A percentile compares a stretch with the other conserved stretches of the same genome.
These are phyloP conservation scores for Brachionus plicatilis DNA, from an alignment of 1,140 invertebrate species.

Conservation along the genomic window DNA sequence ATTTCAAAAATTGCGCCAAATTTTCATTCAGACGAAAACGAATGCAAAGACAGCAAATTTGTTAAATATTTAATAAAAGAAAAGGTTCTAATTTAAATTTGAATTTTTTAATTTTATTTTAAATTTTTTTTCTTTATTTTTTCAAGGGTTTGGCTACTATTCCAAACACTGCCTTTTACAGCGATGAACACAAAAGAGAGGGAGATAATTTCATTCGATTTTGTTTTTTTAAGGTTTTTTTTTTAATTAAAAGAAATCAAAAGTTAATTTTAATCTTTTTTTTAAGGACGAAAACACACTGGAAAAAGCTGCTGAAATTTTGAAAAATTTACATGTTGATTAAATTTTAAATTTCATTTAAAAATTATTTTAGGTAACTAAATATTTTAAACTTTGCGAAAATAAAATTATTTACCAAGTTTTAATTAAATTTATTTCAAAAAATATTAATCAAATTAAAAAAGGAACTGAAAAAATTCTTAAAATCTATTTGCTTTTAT, in stretches of 20 bases:
- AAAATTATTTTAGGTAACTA: background rate
- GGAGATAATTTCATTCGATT: constrained; percentile 79
- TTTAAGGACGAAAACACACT: constrained; percentile 42
- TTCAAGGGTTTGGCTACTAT: constrained; percentile 85
- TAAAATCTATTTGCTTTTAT: too few species aligned
- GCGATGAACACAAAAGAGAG: constrained; percentile 69
- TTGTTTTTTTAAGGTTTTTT: constrained; percentile 78
- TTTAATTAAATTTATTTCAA: too few species aligned
- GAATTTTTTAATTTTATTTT: constrained; percentile 66
- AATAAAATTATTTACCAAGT: background rate
- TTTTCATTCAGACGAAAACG: background rate
- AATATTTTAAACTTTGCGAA: background rate
- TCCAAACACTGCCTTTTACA: constrained; percentile 88
- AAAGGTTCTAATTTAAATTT: constrained; percentile 42
- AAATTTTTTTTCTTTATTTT: constrained; percentile 70
- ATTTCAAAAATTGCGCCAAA: constrained; percentile 60
- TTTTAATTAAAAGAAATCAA: background rate
- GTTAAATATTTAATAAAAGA: constrained; percentile 44
- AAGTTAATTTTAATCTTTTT: background rate
- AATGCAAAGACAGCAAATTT: constrained; percentile 38
- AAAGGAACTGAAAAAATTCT: background rate
- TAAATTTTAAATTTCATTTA: background rate
- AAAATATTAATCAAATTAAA: too few species aligned
- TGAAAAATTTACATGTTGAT: constrained; percentile 42
- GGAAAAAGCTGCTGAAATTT: constrained; percentile 42